Base-by-base conservation (phyloP, 2,113 vertebrate species). In the Perccottus glenii region DNA sequence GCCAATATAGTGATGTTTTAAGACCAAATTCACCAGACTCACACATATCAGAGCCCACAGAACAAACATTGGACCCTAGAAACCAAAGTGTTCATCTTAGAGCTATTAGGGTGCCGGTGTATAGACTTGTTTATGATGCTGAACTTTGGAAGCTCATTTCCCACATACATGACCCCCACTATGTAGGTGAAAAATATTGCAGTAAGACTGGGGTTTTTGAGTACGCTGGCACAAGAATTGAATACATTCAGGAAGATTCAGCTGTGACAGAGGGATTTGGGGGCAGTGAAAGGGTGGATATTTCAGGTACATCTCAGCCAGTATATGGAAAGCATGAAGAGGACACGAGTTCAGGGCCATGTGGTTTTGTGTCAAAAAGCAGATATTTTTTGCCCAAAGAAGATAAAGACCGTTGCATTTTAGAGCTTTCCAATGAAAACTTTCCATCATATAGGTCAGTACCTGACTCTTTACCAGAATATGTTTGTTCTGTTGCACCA, bases 141-240 rank as follows among this genome's bases (percentile, higher is more conserved):
- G 80, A 84, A 58, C 46, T 75, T 16, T 70, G 84, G 75, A 90
- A 88, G 60, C 68, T 85, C 3, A 89, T 91, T 60, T 90, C 87
- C 64, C 85, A 89, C 65, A 73, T 90, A 38, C 58, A 49, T 71
- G 91, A 92, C 73, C 80, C 84, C 48, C 90, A 90, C 0, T 92
- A 90, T 83, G 82, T 78, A 60, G 88, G 86, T 9, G 68, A 89
- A 52, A 81, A 67, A 9, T 85, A 79, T 57, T 80, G 14, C 27
- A 67, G 66, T 33, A 87, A 85, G 73, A 75, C 79, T 2, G 76
- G 66, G 12, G 40, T 64, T 67, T 89, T 89, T 51, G 61, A 89
- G 44, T 81, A 67, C 64, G 52, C 49, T 65, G 63, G 66, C 33
- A 78, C 53, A 33, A 71, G 42, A 70, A 57, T 33, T 50, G 78